Evolutionary conservation across 1,140 invertebrate species (phyloP).

Genomic region (Nilaparvata lugens): DNA sequence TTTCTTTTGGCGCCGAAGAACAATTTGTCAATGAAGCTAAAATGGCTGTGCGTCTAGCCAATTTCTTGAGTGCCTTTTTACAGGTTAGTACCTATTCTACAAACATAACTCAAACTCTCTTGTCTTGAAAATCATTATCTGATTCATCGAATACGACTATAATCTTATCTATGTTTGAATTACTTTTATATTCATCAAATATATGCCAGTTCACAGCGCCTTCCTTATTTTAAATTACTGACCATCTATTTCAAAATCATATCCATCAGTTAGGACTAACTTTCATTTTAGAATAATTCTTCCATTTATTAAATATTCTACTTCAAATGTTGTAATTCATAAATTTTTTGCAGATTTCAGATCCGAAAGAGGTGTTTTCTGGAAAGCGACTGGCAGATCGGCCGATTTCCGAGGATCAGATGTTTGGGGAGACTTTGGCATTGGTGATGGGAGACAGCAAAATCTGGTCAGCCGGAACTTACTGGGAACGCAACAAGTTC

Average conservation of each 20-base stretch:
- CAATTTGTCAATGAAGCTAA: slow-evolving; percentile 92
- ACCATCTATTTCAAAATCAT: no score
- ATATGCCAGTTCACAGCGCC: no score
- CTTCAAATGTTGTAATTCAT: no score
- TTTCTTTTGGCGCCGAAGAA: slow-evolving; percentile 72
- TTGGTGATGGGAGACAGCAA: slow-evolving; percentile 83
- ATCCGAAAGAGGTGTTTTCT: slow-evolving; percentile 89
- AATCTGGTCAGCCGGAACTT: slow-evolving; percentile 85
- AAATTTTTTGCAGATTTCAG: slow-evolving; percentile 55
- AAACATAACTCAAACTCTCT: no score
- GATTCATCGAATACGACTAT: no score
- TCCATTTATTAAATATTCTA: no score
- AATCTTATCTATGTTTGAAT: no score
- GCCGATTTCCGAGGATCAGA: slow-evolving; percentile 84
- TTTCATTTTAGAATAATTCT: neutral
- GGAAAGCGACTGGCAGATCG: slow-evolving; percentile 82
- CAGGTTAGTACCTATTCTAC: slow-evolving; percentile 50
- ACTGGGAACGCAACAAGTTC: slow-evolving; percentile 95
- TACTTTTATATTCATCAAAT: no score
- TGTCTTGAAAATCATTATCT: no score
- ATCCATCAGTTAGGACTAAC: no score
- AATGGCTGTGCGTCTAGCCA: slow-evolving; percentile 87
- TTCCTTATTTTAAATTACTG: no score
- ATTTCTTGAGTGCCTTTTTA: slow-evolving; percentile 89
- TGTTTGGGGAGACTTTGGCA: slow-evolving; percentile 87